These are phyloP conservation scores for Oscheius sp. DNA, from an alignment of 2,888 invertebrate species.

Conservation along the genomic window DNA sequence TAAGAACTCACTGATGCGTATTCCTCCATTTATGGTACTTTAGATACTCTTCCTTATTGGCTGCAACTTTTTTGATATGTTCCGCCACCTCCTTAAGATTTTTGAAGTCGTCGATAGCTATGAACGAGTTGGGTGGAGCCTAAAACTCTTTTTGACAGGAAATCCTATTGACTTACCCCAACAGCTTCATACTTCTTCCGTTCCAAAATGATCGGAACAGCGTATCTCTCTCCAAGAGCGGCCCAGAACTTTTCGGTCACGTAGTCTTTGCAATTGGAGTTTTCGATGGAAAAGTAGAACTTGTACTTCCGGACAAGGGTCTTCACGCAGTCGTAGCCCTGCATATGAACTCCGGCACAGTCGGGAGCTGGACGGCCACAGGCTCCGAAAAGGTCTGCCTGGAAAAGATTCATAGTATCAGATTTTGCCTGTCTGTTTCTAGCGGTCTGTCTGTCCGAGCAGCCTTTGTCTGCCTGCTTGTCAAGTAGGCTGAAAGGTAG, in stretches of 20 bases:
- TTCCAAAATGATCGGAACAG: slow-evolving; percentile 50
- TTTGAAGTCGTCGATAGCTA: slow-evolving; percentile 51
- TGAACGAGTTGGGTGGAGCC: slow-evolving; percentile 53
- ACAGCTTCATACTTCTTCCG: slow-evolving; percentile 52
- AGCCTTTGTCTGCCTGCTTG: no score
- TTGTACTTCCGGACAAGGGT: slow-evolving; percentile 35
- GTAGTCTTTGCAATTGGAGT: slow-evolving; percentile 35
- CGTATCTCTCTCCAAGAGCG: slow-evolving; percentile 46
- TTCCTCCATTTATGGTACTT: slow-evolving; percentile 57
- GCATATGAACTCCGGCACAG: slow-evolving; percentile 42
- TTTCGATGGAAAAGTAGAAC: slow-evolving; percentile 37
- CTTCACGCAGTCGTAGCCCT: slow-evolving; percentile 40
- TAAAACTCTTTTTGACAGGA: slow-evolving; percentile 24
- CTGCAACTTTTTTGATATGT: slow-evolving; percentile 43
- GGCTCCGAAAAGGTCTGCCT: slow-evolving; percentile 40
- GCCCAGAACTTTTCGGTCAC: slow-evolving; percentile 41
- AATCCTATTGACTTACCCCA: slow-evolving; percentile 28
- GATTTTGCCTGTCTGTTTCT: no score
- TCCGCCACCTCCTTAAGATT: slow-evolving; percentile 41
- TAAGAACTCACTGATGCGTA: slow-evolving; percentile 40
- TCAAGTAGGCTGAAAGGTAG: no score
- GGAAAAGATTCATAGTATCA: background rate
- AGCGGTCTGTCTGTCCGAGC: no score
- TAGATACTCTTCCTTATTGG: slow-evolving; percentile 46
- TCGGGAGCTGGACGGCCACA: slow-evolving; percentile 42